phyloP scores from a whole-genome alignment of 1,140 invertebrate species.

The Heterodera schachtii region DNA sequence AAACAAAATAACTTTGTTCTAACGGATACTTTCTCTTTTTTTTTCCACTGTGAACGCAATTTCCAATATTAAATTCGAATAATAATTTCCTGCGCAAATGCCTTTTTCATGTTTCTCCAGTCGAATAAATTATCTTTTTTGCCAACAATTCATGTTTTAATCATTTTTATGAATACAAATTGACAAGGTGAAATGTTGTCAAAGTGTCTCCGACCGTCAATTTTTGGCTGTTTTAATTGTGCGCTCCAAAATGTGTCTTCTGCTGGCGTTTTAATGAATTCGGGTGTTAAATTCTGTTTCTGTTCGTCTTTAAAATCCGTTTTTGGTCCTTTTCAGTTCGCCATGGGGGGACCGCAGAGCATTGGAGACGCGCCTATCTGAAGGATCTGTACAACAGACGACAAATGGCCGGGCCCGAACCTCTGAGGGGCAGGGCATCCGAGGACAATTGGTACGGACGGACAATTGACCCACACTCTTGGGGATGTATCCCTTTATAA shows the following conservation, averaged over 20 bases:
- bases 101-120: neutral
- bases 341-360: neutral
- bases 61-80: neutral
- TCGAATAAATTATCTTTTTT: neutral
- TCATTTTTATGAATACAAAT: neutral
- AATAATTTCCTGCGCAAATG: neutral
- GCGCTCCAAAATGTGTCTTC: neutral
- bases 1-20: neutral
- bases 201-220: neutral
- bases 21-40: too few relatives aligned
- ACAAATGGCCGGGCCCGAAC: slow-evolving; percentile 39
- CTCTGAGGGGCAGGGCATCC: slow-evolving; percentile 34
- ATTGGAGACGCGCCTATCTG: slow-evolving; percentile 17
- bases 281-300: neutral
- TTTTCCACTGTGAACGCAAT: too few relatives aligned
- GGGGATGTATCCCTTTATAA: too few relatives aligned
- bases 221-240: neutral
- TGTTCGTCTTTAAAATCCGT: neutral
- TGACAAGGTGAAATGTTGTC: neutral
- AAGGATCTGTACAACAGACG: slow-evolving; percentile 50
- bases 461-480: too few relatives aligned
- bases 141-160: neutral
- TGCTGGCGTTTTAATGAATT: neutral
- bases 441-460: slow-evolving; percentile 42
- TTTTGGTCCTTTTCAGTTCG: neutral